Conservation (phyloP, 2,113 vertebrate species). For the Lichenostomus cassidix region DNA sequence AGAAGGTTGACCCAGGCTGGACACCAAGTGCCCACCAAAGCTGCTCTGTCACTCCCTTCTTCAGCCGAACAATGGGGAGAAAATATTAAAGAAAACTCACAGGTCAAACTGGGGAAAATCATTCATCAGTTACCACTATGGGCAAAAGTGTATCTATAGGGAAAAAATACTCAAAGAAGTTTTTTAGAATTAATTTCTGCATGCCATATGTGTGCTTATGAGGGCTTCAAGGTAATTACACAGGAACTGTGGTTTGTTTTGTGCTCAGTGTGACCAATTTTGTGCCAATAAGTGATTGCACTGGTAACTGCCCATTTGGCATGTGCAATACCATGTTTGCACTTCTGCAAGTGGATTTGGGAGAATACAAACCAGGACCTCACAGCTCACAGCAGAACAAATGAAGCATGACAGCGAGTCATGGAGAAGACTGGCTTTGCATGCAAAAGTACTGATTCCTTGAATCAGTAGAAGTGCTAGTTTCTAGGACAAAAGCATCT, state of each 20-base stretch:
- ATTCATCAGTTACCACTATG: rapidly evolving
- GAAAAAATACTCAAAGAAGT: neutral
- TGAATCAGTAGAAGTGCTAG: neutral
- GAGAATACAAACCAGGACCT: neutral
- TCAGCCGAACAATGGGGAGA: neutral
- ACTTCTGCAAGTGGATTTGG: neutral
- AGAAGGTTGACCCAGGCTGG: neutral
- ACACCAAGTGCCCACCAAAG: neutral
- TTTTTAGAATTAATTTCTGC: neutral
- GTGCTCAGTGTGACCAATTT: neutral
- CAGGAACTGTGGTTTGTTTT: neutral
- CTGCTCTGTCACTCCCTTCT: neutral
- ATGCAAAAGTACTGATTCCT: neutral
- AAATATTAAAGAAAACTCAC: neutral
- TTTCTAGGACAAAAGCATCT: neutral
- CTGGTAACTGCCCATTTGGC: neutral
- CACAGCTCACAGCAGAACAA: neutral
- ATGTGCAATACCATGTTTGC: rapidly evolving
- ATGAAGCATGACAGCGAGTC: neutral
- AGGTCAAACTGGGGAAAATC: neutral
- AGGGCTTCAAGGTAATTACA: neutral
- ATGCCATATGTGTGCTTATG: neutral
- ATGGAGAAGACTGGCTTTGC: neutral
- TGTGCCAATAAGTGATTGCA: neutral
- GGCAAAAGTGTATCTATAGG: neutral